Base-by-base conservation (phyloP, 1,140 invertebrate species). In the Macrosteles quadrilineatus region DNA sequence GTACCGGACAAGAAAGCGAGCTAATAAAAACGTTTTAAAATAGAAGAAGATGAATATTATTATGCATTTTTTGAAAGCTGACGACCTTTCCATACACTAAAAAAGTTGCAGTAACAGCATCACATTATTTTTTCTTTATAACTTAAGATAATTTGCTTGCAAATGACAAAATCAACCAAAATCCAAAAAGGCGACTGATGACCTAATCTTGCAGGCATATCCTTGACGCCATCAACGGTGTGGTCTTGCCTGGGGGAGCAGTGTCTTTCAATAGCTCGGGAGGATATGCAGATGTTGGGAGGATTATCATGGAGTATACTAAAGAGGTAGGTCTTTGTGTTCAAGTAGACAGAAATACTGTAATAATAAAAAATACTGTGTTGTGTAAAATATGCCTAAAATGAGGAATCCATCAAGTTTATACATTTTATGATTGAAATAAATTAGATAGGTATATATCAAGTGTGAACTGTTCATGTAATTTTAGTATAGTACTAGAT, bases 271-370 rank as follows among this genome's bases (percentile, higher is more conserved):
- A 11, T 21, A 11, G 2, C n/a, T 11, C 25, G 2, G 55, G 55
- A 59, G 77, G 4, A 66, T 66, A 31, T 62, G 67, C 21, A 3
- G 67, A 69, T 14, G 67, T 50, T 1, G 67, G 47, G 9, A 74
- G 30, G 25, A 40, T 66, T 9, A 40, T 71, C 9, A 72, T 71
- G 25, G 23, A 59, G 2, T 59, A 27, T 29, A n/a, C 55, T 9
- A 59, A 59, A 59, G 4, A 59, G 55, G 55, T 59, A 19, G 21
- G 36, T 40, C 6, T 40, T 6, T 40, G 36, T 40, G 36, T 40
- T 40, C 36, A 6, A 40, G 6, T 9, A 40, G 6, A 40, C 36
- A 9, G 36, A n/a, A n/a, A n/a, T n/a, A n/a, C n/a, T n/a, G n/a
- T n/a, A n/a, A n/a, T n/a, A n/a, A n/a, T n/a, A n/a, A n/a, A n/a